Conservation (phyloP, 2,888 invertebrate genomes). For the Ochropleura plecta region DNA sequence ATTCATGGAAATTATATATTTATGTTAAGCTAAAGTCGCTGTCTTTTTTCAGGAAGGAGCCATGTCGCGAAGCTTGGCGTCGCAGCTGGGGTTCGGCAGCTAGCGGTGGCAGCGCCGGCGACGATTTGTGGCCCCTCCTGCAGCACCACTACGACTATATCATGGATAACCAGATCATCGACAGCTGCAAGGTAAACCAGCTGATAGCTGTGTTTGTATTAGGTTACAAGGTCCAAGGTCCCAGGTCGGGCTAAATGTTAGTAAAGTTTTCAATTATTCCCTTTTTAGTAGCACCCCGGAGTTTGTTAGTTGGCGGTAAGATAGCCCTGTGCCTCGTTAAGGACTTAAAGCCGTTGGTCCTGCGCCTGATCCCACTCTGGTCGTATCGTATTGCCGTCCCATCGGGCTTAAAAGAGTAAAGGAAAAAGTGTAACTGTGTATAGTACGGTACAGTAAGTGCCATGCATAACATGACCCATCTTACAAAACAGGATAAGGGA, state of each 20-base stretch:
- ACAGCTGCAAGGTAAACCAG: constrained; percentile 92
- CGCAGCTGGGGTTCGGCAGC: constrained; percentile 95
- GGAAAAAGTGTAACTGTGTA: not conserved
- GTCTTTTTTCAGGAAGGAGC: constrained; percentile 91
- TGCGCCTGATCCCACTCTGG: not conserved
- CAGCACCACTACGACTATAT: constrained; percentile 98
- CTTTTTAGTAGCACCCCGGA: not conserved
- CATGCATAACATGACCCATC: too few relatives aligned
- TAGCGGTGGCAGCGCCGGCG: constrained; percentile 93
- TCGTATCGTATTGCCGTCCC: not conserved
- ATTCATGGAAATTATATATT: too few relatives aligned
- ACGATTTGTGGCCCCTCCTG: constrained; percentile 97
- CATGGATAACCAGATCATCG: constrained; percentile 98
- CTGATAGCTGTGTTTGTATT: not conserved
- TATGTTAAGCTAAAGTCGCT: not conserved
- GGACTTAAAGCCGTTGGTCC: not conserved
- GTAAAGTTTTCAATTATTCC: not conserved
- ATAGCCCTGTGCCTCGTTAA: not conserved
- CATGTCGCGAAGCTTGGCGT: constrained; percentile 93
- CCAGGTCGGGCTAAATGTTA: too few relatives aligned
- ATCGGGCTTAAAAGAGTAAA: not conserved
- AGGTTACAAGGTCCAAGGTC: not conserved
- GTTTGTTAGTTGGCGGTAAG: not conserved
- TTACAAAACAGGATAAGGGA: too few relatives aligned
- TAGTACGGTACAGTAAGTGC: not conserved